Base-by-base conservation (phyloP, 2,888 invertebrate genomes). In the Coronaproctus castanopsis region DNA sequence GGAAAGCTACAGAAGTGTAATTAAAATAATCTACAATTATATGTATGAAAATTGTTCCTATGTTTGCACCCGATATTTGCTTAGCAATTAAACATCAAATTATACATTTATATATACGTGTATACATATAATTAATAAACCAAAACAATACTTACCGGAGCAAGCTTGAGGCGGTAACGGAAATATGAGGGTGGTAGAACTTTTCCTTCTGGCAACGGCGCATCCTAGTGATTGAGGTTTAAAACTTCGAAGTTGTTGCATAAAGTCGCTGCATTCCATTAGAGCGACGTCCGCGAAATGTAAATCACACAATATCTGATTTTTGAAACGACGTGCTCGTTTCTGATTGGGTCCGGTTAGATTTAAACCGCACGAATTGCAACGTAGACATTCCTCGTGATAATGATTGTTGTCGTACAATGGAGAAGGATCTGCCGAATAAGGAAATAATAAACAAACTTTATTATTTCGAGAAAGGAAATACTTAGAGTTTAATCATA, bases 181-280 rank as follows among this genome's bases (percentile, higher is more conserved):
- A 74, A 92, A 92, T 71, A 91, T 91, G 68, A 92, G 81, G 51
- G 92, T 92, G 65, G 91, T 91, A 67, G 90, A 91, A 67, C 88
- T 88, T 75, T 92, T 92, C 72, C 92, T 80, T 70, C 92, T 77
- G 63, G 91, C 91, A 68, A 92, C 92, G 67, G 91, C 91, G 77
- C 90, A 92, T 73, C 92, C 92, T 72, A 92, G 78, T 68, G 89
- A 89, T 78, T 92, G 91, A 68, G 91, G 89, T 77, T 92, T 92
- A 79, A 92, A 92, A 77, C 89, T 86, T 71, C 91, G 83, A 72
- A 92, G 80, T 77, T 92, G 91, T 77, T 91, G 90, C 89, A 92
- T 90, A 78, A 91, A 92, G 80, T 92, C 91, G 69, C 89, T 87
- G 78, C 88, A 89, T 85, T 91, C 91, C 88, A 91, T 89, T 73